Base-by-base conservation (phyloP, 2,888 invertebrate species). In the Coelopa pilipes region DNA sequence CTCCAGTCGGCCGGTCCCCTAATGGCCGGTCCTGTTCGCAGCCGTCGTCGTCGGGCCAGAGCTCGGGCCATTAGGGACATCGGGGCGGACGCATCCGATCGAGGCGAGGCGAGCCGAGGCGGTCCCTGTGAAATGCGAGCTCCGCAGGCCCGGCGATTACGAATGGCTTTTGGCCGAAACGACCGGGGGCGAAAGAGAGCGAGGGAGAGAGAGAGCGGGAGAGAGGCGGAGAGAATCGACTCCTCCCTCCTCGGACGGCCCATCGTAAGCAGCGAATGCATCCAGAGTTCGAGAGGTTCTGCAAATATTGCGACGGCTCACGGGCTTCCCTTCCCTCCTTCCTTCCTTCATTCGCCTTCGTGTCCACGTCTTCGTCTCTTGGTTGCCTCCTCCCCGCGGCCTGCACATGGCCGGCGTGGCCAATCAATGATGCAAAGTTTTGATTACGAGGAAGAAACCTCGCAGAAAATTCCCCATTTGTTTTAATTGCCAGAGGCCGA, bases 381-480 rank as follows among this genome's bases (percentile, higher is more conserved):
- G n/a, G n/a, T 13, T 65, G 47, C 47, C 46, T 45, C 12, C 17
- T 46, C 57, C 24, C 34, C 34, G 2, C 2, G 7, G 34, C 34
- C 34, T 34, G 4, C 34, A 34, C 34, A 34, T 34, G 34, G 7
- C 34, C 34, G 71, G 76, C 75, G 74, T 75, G 53, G 60, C 73
- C 73, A 76, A 78, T 78, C 77, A 76, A 73, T 73, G 76, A 75
- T 78, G 76, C 63, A 76, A 75, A 75, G 77, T 76, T 76, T 78
- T 72, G 78, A 78, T 78, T 78, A 75, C 74, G 75, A 73, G 67
- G 46, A 74, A 72, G 66, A 63, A 78, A 75, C 74, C 75, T 76
- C 69, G 74, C 73, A 57, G 74, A 45, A n/a, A 60, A 55, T 49
- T 75, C 34, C 17, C 15, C 67, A 47, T 70, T 59, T 59, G 59